phyloP scores from a whole-genome alignment of 2,113 vertebrate genomes.

The Protomyctophum bolini region DNA sequence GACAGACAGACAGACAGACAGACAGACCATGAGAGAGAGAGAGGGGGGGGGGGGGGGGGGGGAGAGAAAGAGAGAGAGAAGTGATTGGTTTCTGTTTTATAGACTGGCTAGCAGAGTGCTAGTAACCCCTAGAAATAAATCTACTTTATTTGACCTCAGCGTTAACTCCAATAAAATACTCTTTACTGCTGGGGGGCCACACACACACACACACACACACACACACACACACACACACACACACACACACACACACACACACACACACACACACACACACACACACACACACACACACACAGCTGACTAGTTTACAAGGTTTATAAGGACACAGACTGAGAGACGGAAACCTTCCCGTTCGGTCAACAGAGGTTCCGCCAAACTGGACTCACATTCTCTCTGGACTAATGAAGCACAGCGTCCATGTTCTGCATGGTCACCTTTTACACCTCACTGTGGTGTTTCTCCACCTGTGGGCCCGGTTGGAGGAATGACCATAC shows the following conservation, averaged over 20 bases:
- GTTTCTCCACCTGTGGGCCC: too few species aligned
- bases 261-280: constrained; percentile 11
- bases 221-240: background rate
- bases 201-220: constrained; percentile 12
- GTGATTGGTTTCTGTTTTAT: constrained; percentile 82
- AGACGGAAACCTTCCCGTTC: constrained; percentile 33
- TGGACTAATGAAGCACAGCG: constrained; percentile 22
- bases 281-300: background rate
- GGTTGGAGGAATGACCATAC: too few species aligned
- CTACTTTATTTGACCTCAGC: constrained; percentile 77
- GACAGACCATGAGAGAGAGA: constrained; percentile 7
- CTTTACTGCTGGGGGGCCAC: constrained; percentile 74
- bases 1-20: too few species aligned
- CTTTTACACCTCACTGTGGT: background rate
- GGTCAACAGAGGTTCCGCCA: background rate
- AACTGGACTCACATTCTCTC: constrained; percentile 19
- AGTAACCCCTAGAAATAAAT: constrained; percentile 75
- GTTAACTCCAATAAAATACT: constrained; percentile 77
- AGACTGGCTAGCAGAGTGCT: constrained; percentile 72
- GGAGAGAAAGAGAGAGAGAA: constrained; percentile 12
- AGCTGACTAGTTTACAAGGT: constrained; percentile 58
- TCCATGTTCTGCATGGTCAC: constrained; percentile 12
- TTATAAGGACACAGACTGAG: constrained; percentile 57
- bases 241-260: constrained; percentile 2
- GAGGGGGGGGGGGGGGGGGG: too few species aligned